These are phyloP conservation scores for Rhagologus leucostigma DNA, from an alignment of 2,113 vertebrate species.

Conservation along the genomic window DNA sequence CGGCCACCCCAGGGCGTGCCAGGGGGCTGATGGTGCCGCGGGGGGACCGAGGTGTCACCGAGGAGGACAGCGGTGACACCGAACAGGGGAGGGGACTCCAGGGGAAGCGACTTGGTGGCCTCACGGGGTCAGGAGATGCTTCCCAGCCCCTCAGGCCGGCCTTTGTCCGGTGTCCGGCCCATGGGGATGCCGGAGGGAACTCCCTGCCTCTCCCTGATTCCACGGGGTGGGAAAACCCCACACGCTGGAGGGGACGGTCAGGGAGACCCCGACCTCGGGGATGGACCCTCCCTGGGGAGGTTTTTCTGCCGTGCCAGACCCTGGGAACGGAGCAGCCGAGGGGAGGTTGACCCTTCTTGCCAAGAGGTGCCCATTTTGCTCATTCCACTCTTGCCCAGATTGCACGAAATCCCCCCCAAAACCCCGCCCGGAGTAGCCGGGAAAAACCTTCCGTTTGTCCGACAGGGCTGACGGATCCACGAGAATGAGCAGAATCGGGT, in stretches of 20 bases:
- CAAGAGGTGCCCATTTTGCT: neutral
- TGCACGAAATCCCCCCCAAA: rapidly evolving
- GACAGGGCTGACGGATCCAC: neutral
- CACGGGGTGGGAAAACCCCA: rapidly evolving
- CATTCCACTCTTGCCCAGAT: neutral
- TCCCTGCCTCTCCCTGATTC: rapidly evolving
- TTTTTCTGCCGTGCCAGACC: neutral
- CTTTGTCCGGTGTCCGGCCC: neutral
- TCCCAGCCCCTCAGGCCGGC: rapidly evolving
- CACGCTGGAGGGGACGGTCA: rapidly evolving
- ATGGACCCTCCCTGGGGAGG: rapidly evolving
- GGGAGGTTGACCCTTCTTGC: neutral
- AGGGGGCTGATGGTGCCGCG: neutral
- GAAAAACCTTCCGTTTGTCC: rapidly evolving
- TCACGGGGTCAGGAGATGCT: rapidly evolving
- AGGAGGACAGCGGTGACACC: rapidly evolving
- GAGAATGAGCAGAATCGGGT: neutral
- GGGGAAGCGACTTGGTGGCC: neutral
- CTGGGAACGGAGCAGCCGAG: neutral
- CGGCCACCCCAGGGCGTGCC: rapidly evolving
- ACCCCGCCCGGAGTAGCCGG: rapidly evolving
- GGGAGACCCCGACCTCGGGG: rapidly evolving
- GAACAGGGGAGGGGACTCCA: too few species aligned
- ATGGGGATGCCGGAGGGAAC: rapidly evolving
- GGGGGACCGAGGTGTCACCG: neutral